Conservation (phyloP, 53 echinoderm and acorn worm genomes). For the Zoroaster sp. region DNA sequence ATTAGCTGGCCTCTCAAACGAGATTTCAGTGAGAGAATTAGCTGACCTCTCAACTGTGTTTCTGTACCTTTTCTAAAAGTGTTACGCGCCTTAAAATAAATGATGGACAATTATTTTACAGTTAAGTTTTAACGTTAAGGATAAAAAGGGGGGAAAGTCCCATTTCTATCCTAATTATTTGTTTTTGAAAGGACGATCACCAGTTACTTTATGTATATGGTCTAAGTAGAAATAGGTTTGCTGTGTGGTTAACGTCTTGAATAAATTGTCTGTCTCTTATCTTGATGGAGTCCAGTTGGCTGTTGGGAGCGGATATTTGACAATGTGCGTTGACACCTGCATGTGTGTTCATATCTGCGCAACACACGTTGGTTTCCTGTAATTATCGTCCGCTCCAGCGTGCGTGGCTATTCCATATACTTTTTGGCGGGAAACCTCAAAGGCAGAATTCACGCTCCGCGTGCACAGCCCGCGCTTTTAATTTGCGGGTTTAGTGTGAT, state of each 20-base stretch:
- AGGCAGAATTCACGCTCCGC: background rate
- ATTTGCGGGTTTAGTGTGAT: background rate
- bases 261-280: background rate
- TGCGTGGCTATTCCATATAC: no score
- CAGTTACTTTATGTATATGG: no score
- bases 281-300: background rate
- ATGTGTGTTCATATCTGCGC: background rate
- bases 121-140: no score
- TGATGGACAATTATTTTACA: no score
- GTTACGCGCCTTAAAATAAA: no score
- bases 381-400: background rate
- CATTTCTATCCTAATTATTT: no score
- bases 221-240: background rate
- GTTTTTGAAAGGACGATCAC: no score
- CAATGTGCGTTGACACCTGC: background rate
- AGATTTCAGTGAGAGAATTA: no score
- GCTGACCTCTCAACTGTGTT: no score
- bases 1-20: no score
- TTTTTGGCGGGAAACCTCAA: background rate
- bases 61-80: no score
- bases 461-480: background rate
- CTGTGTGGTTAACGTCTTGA: background rate
- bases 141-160: no score
- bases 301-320: background rate
- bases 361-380: background rate